Evolutionary conservation across 2,888 invertebrate genomes (phyloP).

Genomic region (Polymixis flavicincta): DNA sequence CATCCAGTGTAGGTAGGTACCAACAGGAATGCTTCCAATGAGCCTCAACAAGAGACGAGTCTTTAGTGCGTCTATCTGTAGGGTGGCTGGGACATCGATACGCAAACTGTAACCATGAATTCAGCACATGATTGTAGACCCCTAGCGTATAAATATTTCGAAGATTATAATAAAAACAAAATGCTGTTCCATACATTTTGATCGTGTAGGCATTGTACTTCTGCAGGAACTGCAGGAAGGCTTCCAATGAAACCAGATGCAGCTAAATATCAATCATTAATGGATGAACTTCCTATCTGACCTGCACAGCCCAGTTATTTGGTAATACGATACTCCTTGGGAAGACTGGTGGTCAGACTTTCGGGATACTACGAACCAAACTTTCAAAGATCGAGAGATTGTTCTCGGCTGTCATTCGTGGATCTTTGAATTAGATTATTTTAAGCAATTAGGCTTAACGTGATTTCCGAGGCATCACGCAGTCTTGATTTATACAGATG

Average conservation of each 20-base stretch:
- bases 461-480: not conserved
- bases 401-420: too few relatives aligned
- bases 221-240: too few relatives aligned
- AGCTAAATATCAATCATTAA: not conserved
- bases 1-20: not conserved
- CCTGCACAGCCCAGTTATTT: not conserved
- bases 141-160: too few relatives aligned
- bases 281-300: not conserved
- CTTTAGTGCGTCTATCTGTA: not conserved
- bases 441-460: not conserved
- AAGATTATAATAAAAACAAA: too few relatives aligned
- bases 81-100: too few relatives aligned
- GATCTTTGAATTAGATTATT: too few relatives aligned
- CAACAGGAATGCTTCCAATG: not conserved
- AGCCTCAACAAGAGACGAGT: not conserved
- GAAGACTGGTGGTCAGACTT: not conserved
- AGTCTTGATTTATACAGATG: not conserved
- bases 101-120: too few relatives aligned
- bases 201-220: too few relatives aligned
- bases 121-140: too few relatives aligned
- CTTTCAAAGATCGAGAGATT: not conserved
- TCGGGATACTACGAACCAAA: not conserved
- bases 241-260: not conserved
- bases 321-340: not conserved
- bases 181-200: too few relatives aligned